Evolutionary conservation across 2,113 vertebrate species (phyloP), one percentile per base, ranked within the genome.

Genomic region (Petroica traversi): DNA sequence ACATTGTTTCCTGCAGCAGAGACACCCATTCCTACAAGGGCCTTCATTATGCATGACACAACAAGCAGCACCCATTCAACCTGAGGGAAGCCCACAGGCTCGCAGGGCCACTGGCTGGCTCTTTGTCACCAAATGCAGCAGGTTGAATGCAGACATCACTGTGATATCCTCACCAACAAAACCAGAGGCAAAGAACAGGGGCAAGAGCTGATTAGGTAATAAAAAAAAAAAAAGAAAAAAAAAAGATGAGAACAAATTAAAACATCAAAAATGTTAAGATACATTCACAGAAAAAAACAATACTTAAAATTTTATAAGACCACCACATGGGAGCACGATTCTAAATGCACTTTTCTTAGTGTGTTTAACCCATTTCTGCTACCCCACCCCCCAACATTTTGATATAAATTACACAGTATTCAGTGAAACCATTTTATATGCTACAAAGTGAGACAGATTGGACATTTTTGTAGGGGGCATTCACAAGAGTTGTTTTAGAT

Each of bases 61-160:
- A 98, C 97, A 98, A 99, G 98, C 98, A 98, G 98, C 98, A 98
- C 97, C 98, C 98, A 98, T 98, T 98, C 97, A 98, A 99, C 99
- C 99, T 99, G 99, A 99, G 98, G 99, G 99, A 97, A 99, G 99
- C 97, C 99, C 99, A 98, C 99, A 99, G 98, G 99, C 98, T 98
- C 98, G 98, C 96, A 99, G 99, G 97, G 99, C 98, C 96, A 99
- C 99, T 97, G 99, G 99, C 98, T 99, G 99, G 98, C 98, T 99
- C 98, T 99, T 99, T 98, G 98, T 99, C 98, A 99, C 98, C 98
- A 99, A 99, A 98, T 99, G 99, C 98, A 99, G 99, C 97, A 99
- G 98, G 98, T 99, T 99, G 99, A 99, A 99, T 97, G 99, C 99
- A 97, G 99, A 99, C 99, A 99, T 99, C 98, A 98, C 98, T 98